Evolutionary conservation across 2,888 invertebrate genomes (phyloP), one percentile per base, ranked within the genome.

Genomic region (Diarsia dahlii): DNA sequence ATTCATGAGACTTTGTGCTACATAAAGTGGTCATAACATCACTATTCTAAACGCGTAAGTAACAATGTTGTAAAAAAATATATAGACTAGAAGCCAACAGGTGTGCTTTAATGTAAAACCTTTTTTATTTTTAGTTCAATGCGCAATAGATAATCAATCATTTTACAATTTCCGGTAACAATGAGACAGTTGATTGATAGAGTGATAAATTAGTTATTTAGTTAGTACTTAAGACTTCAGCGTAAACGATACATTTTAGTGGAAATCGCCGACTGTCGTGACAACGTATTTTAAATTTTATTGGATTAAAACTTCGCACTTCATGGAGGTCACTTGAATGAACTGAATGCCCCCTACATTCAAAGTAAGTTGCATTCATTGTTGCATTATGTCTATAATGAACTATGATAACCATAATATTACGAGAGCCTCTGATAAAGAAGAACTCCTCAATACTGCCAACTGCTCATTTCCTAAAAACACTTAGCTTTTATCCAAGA

Each of bases 141-240:
- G 50, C n/a, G 28, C 50, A 77, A 67, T 58, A n/a, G 2, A 77
- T 34, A 50, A 60, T 76, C 78, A 52, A 60, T 67, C 2, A 60
- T 78, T 77, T 77, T 77, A 58, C 45, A 58, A 58, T 28, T 50
- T 50, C 77, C 75, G 12, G 28, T 45, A 13, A 77, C 56, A 50
- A 39, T 28, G 1, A 45, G 46, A n/a, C 18, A 62, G 18, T 28
- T 46, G 45, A 23, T 23, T 54, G 39, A n/a, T 54, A 13, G 2
- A 3, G 46, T 52, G 45, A 63, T 23, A 74, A 6, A 9, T 20
- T 63, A 10, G 10, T 46, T 54, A n/a, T n/a, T n/a, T n/a, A n/a
- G n/a, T n/a, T n/a, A n/a, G n/a, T n/a, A n/a, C n/a, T n/a, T n/a
- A n/a, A n/a, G n/a, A n/a, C n/a, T n/a, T n/a, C n/a, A n/a, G n/a